Evolutionary conservation across 2,797 vertebrate species (phyloP), one percentile per base, ranked within the genome.

Genomic region (Parambassis ranga): DNA sequence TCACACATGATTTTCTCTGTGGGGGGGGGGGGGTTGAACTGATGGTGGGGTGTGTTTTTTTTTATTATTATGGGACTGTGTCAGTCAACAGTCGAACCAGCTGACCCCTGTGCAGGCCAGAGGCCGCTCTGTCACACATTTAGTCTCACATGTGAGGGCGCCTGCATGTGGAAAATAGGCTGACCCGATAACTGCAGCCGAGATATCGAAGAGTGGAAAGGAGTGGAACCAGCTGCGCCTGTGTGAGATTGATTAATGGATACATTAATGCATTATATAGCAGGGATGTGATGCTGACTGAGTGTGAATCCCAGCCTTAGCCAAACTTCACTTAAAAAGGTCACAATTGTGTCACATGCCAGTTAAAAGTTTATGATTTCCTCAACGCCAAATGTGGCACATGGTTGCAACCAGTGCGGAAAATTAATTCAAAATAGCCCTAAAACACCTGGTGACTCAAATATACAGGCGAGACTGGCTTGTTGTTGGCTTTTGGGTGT

Each of bases 161-260:
- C 53, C 67, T 35, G 55, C 58, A 62, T 75, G 83, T 72, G 82
- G 71, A 83, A 79, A 78, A 66, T 41, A 36, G 62, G 19, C 68
- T 88, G 83, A 85, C 85, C 85, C 43, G 61, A 71, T 67, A 78
- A 69, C 44, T 27, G 36, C 48, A 33, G 75, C 48, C 0, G 7
- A 18, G 52, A 48, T 78, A 89, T 88, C 23, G 87, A 89, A 66
- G 2, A 73, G 75, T 16, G 86, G 82, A 88, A 84, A 77, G n/a
- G 47, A 23, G 19, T 11, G 7, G 50, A 14, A 13, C 13, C 31
- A 48, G 33, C 23, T 20, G 4, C 3, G 22, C 2, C 20, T 2
- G 10, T 26, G 33, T 66, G 62, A 79, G 41, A 82, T 81, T 71
- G 79, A 87, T 86, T 68, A 16, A 52, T 37, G 42, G 59, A 36